Percentiles rank a stretch among this genome's conserved stretches.
Evolutionary conservation across 2,888 invertebrate species (phyloP).

Genomic region (Corythucha ciliata): DNA sequence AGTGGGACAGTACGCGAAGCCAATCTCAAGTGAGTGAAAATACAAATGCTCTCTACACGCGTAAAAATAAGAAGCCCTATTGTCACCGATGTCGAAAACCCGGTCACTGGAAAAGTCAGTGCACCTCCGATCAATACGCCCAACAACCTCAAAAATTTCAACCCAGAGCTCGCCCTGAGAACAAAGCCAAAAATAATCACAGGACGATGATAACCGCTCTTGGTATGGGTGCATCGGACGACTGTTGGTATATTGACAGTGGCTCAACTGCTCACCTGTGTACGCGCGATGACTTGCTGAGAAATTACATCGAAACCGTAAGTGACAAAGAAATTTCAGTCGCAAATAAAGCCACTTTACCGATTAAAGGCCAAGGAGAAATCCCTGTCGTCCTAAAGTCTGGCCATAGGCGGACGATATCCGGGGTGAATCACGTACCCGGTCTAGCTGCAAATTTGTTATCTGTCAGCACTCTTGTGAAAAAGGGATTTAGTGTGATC

Average conservation of each 20-base stretch:
- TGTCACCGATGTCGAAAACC: not conserved
- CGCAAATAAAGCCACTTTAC: slow-evolving; percentile 4
- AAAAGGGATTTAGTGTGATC: slow-evolving; percentile 26
- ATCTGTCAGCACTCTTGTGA: slow-evolving; percentile 31
- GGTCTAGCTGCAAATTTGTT: slow-evolving; percentile 27
- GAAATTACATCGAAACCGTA: not conserved
- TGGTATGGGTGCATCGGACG: not conserved
- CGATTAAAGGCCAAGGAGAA: not conserved
- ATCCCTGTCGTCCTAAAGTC: not conserved
- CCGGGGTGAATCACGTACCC: not conserved
- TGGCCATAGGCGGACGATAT: not conserved
- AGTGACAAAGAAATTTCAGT: not conserved
- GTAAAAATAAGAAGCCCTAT: slow-evolving; percentile 6
- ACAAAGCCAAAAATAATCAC: not conserved
- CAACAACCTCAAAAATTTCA: not conserved
- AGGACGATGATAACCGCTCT: not conserved
- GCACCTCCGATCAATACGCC: slow-evolving; percentile 16
- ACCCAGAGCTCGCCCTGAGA: no score
- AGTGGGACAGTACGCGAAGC: no score
- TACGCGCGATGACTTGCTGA: not conserved
- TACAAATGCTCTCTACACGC: not conserved
- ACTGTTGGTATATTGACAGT: not conserved
- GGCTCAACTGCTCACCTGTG: not conserved
- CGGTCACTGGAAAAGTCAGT: not conserved
- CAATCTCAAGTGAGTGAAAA: not conserved